Conservation (phyloP, 2,113 vertebrate genomes). For the Nesoenas mayeri region DNA sequence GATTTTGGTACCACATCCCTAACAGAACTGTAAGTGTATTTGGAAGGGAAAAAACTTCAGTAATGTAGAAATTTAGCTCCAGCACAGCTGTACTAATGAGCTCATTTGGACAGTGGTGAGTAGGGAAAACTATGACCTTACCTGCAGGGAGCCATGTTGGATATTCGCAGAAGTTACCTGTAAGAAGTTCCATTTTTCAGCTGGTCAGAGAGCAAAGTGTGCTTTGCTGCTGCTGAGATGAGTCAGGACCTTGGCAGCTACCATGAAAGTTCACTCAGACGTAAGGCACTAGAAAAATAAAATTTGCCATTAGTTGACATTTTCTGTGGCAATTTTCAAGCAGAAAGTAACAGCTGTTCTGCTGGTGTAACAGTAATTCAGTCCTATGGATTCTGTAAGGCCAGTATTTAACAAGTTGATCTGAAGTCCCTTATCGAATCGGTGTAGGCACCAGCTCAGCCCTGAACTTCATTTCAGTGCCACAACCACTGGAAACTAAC, state of each 20-base stretch:
- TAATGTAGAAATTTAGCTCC: not conserved
- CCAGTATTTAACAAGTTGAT: not conserved
- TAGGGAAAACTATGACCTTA: not conserved
- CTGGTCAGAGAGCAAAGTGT: accelerated
- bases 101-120: not conserved
- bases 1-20: not conserved
- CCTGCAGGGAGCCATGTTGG: not conserved
- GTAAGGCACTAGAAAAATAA: not conserved
- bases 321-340: not conserved
- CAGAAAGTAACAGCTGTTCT: not conserved
- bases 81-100: not conserved
- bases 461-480: not conserved
- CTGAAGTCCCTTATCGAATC: not conserved
- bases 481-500: not conserved
- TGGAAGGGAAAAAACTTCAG: not conserved
- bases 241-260: not conserved
- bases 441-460: not conserved
- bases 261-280: not conserved
- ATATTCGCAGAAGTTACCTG: not conserved
- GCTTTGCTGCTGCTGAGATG: not conserved
- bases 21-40: not conserved
- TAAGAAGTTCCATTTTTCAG: not conserved
- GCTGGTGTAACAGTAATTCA: not conserved
- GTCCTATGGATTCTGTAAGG: not conserved
- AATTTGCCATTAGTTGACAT: not conserved